These are phyloP conservation scores for Encarsia formosa DNA, from an alignment of 2,888 invertebrate genomes.

Conservation along the genomic window DNA sequence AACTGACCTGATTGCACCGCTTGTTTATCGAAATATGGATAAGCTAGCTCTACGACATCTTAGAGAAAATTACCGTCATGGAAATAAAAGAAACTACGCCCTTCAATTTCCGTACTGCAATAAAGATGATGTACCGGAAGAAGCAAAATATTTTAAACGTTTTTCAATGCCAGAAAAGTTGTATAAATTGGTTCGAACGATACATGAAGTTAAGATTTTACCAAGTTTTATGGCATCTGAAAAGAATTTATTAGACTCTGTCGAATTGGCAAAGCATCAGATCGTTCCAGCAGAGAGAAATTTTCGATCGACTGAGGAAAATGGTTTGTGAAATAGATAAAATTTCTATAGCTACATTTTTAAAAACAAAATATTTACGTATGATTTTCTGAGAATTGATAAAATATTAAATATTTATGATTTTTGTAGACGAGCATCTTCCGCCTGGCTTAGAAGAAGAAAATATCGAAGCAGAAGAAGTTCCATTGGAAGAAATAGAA, in stretches of 20 bases:
- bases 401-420: neutral
- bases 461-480: slow-evolving; percentile 11
- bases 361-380: too few species aligned
- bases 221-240: slow-evolving; percentile 34
- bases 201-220: slow-evolving; percentile 37
- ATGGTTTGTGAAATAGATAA: too few species aligned
- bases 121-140: slow-evolving; percentile 42
- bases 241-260: slow-evolving; percentile 38
- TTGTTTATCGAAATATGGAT: slow-evolving; percentile 41
- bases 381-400: too few species aligned
- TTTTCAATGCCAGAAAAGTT: slow-evolving; percentile 43
- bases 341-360: too few species aligned
- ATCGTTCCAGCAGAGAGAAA: slow-evolving; percentile 10
- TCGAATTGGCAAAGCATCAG: slow-evolving; percentile 34
- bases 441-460: slow-evolving; percentile 25
- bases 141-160: slow-evolving; percentile 40
- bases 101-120: slow-evolving; percentile 46
- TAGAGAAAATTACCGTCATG: slow-evolving; percentile 38
- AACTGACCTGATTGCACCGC: slow-evolving; percentile 29
- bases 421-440: slow-evolving; percentile 33
- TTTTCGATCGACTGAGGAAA: slow-evolving; percentile 29
- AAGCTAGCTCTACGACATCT: slow-evolving; percentile 39
- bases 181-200: slow-evolving; percentile 39
- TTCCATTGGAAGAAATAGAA: slow-evolving; percentile 20
- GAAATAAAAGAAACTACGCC: slow-evolving; percentile 40